Evolutionary conservation across 2,888 invertebrate species (phyloP).

Genomic region (Acrobasis consociella): DNA sequence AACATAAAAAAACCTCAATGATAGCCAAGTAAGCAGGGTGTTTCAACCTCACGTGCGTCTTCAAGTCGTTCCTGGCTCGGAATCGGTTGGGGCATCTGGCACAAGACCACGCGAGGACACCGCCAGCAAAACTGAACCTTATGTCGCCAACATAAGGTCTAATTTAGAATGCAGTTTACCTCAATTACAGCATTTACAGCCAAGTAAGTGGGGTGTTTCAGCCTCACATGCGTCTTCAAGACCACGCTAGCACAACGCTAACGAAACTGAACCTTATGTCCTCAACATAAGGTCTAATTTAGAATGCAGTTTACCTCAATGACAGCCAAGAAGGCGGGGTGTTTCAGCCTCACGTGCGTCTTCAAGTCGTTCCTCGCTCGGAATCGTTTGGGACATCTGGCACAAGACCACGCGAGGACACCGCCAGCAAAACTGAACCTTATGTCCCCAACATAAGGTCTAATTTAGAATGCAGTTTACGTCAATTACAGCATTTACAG

Average conservation of each 20-base stretch:
- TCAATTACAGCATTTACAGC: constrained; percentile 40
- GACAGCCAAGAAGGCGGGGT: constrained; percentile 30
- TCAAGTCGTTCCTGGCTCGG: constrained; percentile 60
- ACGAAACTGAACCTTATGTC: too few relatives aligned
- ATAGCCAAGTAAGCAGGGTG: constrained; percentile 60
- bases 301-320: too few relatives aligned
- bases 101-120: constrained; percentile 63
- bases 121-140: constrained; percentile 21
- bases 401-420: background rate
- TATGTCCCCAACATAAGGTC: background rate
- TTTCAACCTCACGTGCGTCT: constrained; percentile 56
- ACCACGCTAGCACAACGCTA: background rate
- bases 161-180: too few relatives aligned
- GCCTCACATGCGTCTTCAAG: constrained; percentile 55
- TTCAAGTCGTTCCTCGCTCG: too few relatives aligned
- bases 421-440: background rate
- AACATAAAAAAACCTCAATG: too few relatives aligned
- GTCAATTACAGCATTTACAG: constrained; percentile 48
- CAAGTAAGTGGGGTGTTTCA: constrained; percentile 58
- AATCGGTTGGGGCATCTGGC: constrained; percentile 62
- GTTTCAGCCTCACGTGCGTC: too few relatives aligned
- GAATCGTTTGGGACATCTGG: background rate
- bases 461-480: constrained; percentile 36
- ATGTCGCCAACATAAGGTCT: too few relatives aligned
- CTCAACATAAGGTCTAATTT: too few relatives aligned